These are phyloP conservation scores for Anastrepha obliqua DNA, from an alignment of 1,140 invertebrate species.

Conservation along the genomic window DNA sequence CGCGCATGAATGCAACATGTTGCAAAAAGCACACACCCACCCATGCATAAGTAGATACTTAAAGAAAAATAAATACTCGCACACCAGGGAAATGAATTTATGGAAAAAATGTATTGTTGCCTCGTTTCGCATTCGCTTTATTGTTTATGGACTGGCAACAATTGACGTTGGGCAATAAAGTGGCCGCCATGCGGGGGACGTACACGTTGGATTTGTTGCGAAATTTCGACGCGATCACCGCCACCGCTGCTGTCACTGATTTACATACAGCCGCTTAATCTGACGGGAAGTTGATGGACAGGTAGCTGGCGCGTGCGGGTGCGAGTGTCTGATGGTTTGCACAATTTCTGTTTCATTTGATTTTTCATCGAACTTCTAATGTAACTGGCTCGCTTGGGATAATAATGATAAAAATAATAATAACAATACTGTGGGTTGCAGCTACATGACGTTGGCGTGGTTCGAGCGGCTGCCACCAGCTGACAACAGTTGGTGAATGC, in stretches of 20 bases:
- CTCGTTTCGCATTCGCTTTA: neutral
- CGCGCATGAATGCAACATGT: neutral
- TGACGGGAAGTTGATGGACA: neutral
- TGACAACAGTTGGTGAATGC: neutral
- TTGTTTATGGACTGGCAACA: neutral
- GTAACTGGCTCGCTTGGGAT: neutral
- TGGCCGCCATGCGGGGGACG: neutral
- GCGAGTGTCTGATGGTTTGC: neutral
- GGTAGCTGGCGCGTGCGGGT: neutral
- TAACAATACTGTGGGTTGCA: neutral
- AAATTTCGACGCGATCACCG: neutral
- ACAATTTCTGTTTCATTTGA: neutral
- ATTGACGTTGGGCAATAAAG: slow-evolving; percentile 22
- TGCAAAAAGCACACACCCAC: slow-evolving; percentile 11
- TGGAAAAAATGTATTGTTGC: neutral
- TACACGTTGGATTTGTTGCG: neutral
- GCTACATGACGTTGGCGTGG: neutral
- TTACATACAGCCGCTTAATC: neutral
- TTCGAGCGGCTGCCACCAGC: neutral
- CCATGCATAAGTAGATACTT: neutral
- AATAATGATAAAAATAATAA: neutral
- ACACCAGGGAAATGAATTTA: neutral
- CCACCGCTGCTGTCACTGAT: neutral
- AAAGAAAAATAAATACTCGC: neutral
- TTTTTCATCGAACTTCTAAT: neutral